Evolutionary conservation across 2,888 invertebrate species (phyloP).

Genomic region (Agrenia bidenticulata): DNA sequence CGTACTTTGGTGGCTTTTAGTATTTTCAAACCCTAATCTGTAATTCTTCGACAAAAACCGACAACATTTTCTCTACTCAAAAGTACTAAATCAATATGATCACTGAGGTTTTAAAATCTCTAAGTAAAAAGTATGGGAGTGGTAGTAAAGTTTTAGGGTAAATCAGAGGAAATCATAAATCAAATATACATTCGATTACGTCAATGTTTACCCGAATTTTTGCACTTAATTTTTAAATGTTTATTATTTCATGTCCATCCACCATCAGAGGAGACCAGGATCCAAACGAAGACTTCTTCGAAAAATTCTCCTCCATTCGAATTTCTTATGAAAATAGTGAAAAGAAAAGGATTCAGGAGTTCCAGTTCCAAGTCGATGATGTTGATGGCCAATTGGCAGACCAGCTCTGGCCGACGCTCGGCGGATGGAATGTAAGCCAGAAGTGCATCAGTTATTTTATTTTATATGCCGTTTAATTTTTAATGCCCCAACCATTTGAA

Average conservation of each 20-base stretch:
- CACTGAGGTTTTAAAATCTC: conserved; percentile 8
- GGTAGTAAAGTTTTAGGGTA: no score
- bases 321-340: conserved; percentile 50
- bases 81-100: not conserved
- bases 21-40: no score
- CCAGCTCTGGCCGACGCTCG: conserved; percentile 52
- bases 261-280: conserved; percentile 40
- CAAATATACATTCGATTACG: no score
- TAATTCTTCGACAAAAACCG: no score
- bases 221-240: not conserved
- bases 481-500: not conserved
- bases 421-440: conserved; percentile 52
- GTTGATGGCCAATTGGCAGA: conserved; percentile 44
- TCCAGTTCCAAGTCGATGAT: conserved; percentile 45
- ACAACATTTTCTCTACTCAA: no score
- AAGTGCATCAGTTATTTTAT: no score
- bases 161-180: no score
- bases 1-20: no score
- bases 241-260: conserved; percentile 24
- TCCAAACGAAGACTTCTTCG: conserved; percentile 50
- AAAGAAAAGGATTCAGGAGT: conserved; percentile 50
- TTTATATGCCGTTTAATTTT: no score
- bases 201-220: no score
- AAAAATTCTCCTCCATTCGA: conserved; percentile 51
- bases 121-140: not conserved